Base-by-base conservation (phyloP, 2,113 vertebrate species). In the Syrrhaptes paradoxus region DNA sequence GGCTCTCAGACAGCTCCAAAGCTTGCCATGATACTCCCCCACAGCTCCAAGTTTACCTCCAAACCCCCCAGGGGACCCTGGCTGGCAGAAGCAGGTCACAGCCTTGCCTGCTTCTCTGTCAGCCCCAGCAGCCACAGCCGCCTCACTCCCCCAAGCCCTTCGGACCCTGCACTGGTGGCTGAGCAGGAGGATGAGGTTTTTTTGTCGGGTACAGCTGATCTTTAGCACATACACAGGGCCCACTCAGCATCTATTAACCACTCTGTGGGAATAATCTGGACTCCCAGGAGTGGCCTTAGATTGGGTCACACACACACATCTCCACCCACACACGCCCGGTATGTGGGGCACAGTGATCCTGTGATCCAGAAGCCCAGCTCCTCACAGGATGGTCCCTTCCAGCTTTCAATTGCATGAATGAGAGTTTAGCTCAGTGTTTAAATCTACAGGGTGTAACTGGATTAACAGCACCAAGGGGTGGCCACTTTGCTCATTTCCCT, bases 31-130 rank as follows among this genome's bases (percentile, higher is more conserved):
- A 1, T 84, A 41, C 61, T 79, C 21, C 58, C 8, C 34, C 7
- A 3, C 8, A 0, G 2, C 48, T 73, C 41, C 13, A 3, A 4
- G 28, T 31, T 73, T 19, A 14, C 28, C 36, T 87, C 14, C 19
- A 55, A 55, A 34, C 12, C 20, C 24, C 1, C 0, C 5, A 9
- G 19, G 48, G 32, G 34, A 22, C 54, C 24, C 19, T 1, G 0
- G 54, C 14, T 1, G 1, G 19, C 48, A 73, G 26, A 72, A 34
- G 11, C 14, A 46, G 36, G 41, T 46, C 66, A 62, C 43, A 74
- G 28, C 45, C 46, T 43, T 31, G 5, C 11, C 18, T 4, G 3
- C 26, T 63, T 70, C 43, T 82, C 24, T 67, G 20, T 24, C 14
- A 58, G 43, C 49, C 20, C 32, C 2, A 0, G 20, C 54, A 68